Conservation (phyloP, 2,797 vertebrate species). For the Rhinogobio ventralis region DNA sequence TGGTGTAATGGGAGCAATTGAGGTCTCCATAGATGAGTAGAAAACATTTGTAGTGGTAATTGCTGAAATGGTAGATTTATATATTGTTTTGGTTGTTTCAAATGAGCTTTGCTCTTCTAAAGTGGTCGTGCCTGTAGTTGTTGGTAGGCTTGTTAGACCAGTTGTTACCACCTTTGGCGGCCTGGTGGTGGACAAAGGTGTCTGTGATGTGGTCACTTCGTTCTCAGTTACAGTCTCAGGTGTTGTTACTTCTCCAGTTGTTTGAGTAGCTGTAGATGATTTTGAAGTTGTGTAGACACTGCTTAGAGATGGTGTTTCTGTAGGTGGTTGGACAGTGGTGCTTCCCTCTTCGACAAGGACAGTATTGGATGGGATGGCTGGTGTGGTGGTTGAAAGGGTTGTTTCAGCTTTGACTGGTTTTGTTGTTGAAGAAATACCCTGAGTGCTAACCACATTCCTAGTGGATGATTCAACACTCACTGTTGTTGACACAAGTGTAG, state of each 20-base stretch:
- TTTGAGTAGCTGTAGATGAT: too few relatives aligned
- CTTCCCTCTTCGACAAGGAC: background rate
- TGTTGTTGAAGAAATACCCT: background rate
- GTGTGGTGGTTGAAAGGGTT: slow-evolving; percentile 14
- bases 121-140: slow-evolving; percentile 55
- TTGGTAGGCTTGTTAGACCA: slow-evolving; percentile 29
- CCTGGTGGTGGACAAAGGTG: background rate
- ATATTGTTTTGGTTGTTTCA: background rate
- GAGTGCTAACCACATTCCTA: background rate
- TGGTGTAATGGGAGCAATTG: slow-evolving; percentile 61
- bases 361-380: slow-evolving; percentile 22
- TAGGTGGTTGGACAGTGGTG: background rate
- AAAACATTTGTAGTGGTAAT: background rate
- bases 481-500: background rate
- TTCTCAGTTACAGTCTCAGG: background rate
- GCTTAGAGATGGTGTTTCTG: background rate
- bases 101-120: slow-evolving; percentile 24
- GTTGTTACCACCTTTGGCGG: background rate
- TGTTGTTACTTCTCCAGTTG: slow-evolving; percentile 1
- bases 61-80: background rate
- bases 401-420: background rate
- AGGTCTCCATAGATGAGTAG: slow-evolving; percentile 9
- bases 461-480: background rate
- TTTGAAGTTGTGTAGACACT: slow-evolving; percentile 9
- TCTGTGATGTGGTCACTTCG: background rate